These are phyloP conservation scores for Lethocerus indicus DNA, from an alignment of 1,140 invertebrate species.

Conservation along the genomic window DNA sequence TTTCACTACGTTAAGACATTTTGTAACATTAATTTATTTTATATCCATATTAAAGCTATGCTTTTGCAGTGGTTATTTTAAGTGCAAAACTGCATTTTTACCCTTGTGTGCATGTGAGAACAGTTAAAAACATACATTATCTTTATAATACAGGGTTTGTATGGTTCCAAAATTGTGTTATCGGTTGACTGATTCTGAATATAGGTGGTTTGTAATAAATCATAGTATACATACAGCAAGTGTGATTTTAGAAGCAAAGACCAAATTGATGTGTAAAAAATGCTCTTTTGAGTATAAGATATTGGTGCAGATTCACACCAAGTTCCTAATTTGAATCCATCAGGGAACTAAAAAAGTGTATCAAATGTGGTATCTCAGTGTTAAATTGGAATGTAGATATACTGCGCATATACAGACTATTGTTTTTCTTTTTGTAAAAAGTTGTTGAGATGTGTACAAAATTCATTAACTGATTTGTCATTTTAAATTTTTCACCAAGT, in stretches of 20 bases:
- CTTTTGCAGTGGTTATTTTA: not conserved
- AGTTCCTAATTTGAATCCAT: conserved; percentile 7
- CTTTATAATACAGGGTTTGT: conserved; percentile 7
- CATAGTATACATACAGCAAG: too few species aligned
- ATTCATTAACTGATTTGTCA: not conserved
- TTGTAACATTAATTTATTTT: conserved; percentile 7
- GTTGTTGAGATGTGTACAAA: conserved; percentile 6
- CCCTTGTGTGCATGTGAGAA: not conserved
- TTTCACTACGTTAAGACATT: not conserved
- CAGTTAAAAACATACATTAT: conserved; percentile 3
- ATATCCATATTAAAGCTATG: not conserved
- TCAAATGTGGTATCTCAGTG: not conserved
- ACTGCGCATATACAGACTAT: conserved; percentile 3
- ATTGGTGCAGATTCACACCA: too few species aligned
- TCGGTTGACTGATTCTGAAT: conserved; percentile 5
- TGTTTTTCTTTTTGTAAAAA: conserved; percentile 9
- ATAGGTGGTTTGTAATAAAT: not conserved
- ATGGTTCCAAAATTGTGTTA: conserved; percentile 4
- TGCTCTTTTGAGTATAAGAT: too few species aligned
- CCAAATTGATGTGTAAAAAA: conserved; percentile 6
- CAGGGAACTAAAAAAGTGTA: conserved; percentile 2
- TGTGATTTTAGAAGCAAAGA: conserved; percentile 8
- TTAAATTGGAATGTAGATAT: conserved; percentile 6
- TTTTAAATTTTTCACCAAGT: too few species aligned
- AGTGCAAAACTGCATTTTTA: conserved; percentile 3